phyloP scores from a whole-genome alignment of 1,140 invertebrate genomes.

The Drosophila santomea region DNA sequence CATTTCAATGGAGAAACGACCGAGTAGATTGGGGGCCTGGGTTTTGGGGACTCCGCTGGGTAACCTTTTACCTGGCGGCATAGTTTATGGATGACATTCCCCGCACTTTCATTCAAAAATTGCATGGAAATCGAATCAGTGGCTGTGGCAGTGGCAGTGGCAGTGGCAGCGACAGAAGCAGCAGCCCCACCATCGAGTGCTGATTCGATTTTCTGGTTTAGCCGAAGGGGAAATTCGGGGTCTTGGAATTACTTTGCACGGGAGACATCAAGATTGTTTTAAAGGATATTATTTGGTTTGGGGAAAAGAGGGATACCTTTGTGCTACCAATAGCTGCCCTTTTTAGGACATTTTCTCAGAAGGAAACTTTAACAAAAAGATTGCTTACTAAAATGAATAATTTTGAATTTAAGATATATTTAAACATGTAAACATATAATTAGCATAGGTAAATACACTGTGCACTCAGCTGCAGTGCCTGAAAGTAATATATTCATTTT shows the following conservation, averaged over 20 bases:
- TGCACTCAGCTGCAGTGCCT: not conserved
- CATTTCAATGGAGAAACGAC: constrained; percentile 43
- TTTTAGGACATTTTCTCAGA: too few relatives aligned
- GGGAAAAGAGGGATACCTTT: not conserved
- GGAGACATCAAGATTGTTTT: constrained; percentile 4
- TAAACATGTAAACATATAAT: not conserved
- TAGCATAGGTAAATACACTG: not conserved
- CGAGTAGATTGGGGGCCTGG: constrained; percentile 19
- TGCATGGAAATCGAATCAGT: constrained; percentile 80
- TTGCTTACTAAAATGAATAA: too few relatives aligned
- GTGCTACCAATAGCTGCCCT: too few relatives aligned
- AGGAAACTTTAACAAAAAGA: too few relatives aligned
- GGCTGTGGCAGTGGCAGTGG: constrained; percentile 25
- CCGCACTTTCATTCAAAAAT: constrained; percentile 73
- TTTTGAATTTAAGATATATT: not conserved
- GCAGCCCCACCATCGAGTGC: constrained; percentile 20
- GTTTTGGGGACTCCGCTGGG: not conserved
- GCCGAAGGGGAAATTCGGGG: constrained; percentile 17
- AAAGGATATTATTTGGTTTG: constrained; percentile 1
- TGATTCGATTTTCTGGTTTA: constrained; percentile 66
- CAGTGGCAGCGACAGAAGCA: constrained; percentile 11
- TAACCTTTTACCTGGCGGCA: constrained; percentile 67
- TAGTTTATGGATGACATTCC: constrained; percentile 78
- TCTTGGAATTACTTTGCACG: constrained; percentile 19
- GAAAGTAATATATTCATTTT: too few relatives aligned